phyloP scores from a whole-genome alignment of 2,888 invertebrate genomes.

The Dromius quadrimaculatus region DNA sequence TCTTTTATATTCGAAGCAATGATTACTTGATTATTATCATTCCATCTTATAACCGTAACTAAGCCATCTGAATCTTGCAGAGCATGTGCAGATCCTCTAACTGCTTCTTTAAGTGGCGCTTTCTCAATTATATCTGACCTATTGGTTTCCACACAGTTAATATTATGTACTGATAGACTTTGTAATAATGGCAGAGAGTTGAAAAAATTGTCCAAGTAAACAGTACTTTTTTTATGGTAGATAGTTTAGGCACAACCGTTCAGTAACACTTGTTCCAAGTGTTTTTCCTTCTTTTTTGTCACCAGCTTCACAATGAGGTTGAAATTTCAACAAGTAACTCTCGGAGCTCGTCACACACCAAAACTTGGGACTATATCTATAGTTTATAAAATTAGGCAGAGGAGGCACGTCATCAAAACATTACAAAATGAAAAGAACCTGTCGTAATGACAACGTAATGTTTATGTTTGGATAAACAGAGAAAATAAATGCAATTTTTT shows the following conservation, averaged over 20 bases:
- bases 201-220: conserved; percentile 53
- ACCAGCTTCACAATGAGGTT: conserved; percentile 47
- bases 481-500: too few species aligned
- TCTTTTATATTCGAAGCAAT: conserved; percentile 47
- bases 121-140: conserved; percentile 41
- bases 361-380: conserved; percentile 54
- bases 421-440: too few species aligned
- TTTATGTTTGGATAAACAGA: too few species aligned
- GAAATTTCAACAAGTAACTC: conserved; percentile 52
- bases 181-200: conserved; percentile 45
- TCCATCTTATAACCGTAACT: conserved; percentile 45
- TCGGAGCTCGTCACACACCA: conserved; percentile 52
- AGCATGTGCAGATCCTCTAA: conserved; percentile 15
- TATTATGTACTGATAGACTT: not conserved
- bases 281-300: conserved; percentile 47
- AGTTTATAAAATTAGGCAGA: too few species aligned
- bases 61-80: conserved; percentile 10
- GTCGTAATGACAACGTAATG: too few species aligned
- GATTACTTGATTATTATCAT: conserved; percentile 54
- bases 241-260: conserved; percentile 49
- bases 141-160: conserved; percentile 7
- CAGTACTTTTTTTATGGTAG: conserved; percentile 39
- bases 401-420: too few species aligned
- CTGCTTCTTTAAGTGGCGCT: conserved; percentile 40
- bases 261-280: conserved; percentile 44